Conservation (phyloP, 2,113 vertebrate genomes). For the Baryphthengus martii region DNA sequence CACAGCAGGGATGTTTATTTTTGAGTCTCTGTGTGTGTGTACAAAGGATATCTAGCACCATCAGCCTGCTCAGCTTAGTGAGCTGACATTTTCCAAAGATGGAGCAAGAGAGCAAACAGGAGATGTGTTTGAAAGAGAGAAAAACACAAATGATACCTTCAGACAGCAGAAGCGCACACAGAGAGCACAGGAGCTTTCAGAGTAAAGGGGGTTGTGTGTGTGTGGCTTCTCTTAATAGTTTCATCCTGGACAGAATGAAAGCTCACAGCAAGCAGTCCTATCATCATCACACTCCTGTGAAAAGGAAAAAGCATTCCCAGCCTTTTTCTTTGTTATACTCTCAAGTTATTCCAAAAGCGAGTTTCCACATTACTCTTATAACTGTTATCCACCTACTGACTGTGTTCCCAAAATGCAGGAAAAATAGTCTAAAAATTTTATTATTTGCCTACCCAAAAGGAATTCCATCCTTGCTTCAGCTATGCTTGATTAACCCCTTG, state of each 20-base stretch:
- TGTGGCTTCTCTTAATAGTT: conserved; percentile 17
- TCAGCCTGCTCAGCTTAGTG: not conserved
- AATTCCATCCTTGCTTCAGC: not conserved
- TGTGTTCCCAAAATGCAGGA: not conserved
- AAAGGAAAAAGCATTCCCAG: conserved; percentile 7
- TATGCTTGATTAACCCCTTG: not conserved
- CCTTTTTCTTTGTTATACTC: not conserved
- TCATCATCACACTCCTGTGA: not conserved
- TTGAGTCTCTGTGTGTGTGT: not conserved
- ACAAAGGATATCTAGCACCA: not conserved
- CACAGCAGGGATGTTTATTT: not conserved
- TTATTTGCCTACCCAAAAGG: not conserved
- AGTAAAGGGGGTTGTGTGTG: not conserved
- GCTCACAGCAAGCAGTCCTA: conserved; percentile 46
- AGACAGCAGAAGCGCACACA: not conserved
- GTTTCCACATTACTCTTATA: not conserved
- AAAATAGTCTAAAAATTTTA: not conserved
- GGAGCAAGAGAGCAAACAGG: not conserved
- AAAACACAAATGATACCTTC: not conserved
- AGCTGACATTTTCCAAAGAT: conserved; percentile 54
- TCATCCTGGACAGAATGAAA: not conserved
- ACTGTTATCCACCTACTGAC: not conserved
- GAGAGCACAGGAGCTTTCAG: not conserved
- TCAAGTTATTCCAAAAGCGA: not conserved
- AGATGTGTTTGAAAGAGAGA: not conserved